Base-by-base conservation (phyloP, 2,797 vertebrate genomes). In the Liparis tanakae region DNA sequence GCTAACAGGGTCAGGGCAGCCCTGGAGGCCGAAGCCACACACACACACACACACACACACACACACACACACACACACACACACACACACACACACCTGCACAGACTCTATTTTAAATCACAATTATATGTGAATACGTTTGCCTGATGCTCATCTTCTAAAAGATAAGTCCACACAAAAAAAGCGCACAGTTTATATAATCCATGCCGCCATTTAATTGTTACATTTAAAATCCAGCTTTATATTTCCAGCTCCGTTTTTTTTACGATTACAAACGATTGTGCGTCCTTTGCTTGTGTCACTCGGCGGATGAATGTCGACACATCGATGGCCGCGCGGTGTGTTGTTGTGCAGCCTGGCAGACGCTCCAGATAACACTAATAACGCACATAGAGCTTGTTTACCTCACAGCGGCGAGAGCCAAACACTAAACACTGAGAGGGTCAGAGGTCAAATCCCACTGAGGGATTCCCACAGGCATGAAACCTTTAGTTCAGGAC, bases 11-110 rank as follows among this genome's bases (percentile, higher is more conserved):
- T 64, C 82, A 75, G 57, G 74, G 51, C 34, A 61, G 72, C 72
- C 57, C 78, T 70, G 10, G 43, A 82, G 76, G 65, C 81, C 81
- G 79, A 80, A 68, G 36, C 9, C 37, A 9, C 37, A 80, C 43
- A 37, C 54, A 63, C 58, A 70, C 46, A 37, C 37, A 9, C 37
- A 78, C 43, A 33, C 54, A 59, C 58, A 70, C 46, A 37, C 37
- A 9, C 37, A 78, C 43, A 37, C 54, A 63, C 58, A 70, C 46
- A 37, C 37, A 10, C 37, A 78, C 43, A 37, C 54, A 37, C 37
- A 9, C 37, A 78, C 43, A 37, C 55, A 60, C 59, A 70, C 48
- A 7, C 77, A 76, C 74, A 67, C 67, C 64, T 34, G 54, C n/a
- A 58, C n/a, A 0, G 30, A 67, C 66, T 78, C 36, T 54, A 54